Evolutionary conservation across 2,113 vertebrate genomes (phyloP), one percentile per base, ranked within the genome.

Genomic region (Myotis lucifugus): DNA sequence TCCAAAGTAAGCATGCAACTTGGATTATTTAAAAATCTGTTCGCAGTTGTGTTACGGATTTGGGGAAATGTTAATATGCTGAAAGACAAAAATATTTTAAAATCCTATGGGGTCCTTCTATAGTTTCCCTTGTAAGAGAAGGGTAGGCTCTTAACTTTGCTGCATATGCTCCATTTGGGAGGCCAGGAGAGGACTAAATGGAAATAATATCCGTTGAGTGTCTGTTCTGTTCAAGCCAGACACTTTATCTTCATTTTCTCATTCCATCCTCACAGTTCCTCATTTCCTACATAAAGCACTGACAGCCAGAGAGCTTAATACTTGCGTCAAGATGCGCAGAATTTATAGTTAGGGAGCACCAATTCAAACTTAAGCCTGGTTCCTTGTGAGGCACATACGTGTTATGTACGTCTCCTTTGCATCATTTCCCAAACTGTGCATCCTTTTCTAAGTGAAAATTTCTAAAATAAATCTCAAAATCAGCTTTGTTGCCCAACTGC

Each of bases 11-110:
- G 37, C 67, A n/a, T 11, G 6, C 37, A 87, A 29, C 76, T 94
- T 81, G 34, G 69, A 94, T 15, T 4, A 50, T 94, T 90, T 88
- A 77, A 96, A 96, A 93, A 91, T 79, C 64, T 61, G 9, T 94
- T 95, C 87, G 88, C 66, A n/a, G 48, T 69, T 67, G 37, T 70
- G 66, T 73, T 95, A 82, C 0, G 13, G 64, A 29, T 93, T 84
- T 77, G 8, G 72, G 74, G 59, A 93, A 86, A 87, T 91, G 56
- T 79, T 74, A 86, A 83, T 85, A 64, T 69, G 81, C 50, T 56
- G 59, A 77, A 90, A 81, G 72, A 94, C 12, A 81, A 29, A 85
- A 29, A 25, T 21, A 17, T 77, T 88, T 73, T 59, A 52, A 85
- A 91, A 81, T 77, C 89, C 79, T 64, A 5, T 40, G 14, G 70